A percentile compares a stretch with the other conserved stretches of the same genome.
phyloP scores from a whole-genome alignment of 2,888 invertebrate genomes.

The Toxonevra muliebris region DNA sequence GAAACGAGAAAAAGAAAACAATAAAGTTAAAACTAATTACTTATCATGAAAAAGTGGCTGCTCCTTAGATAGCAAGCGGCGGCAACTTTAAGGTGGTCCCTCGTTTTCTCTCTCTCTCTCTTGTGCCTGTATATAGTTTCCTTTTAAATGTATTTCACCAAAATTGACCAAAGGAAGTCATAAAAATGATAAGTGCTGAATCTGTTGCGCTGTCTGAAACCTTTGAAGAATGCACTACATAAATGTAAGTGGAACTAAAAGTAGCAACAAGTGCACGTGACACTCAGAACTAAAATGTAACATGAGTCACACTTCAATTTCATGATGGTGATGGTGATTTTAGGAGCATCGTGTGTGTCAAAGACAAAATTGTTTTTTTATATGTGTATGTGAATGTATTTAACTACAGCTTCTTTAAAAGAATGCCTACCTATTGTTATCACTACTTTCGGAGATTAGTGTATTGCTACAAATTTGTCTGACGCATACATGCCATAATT shows the following conservation, averaged over 20 bases:
- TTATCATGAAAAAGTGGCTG: too few relatives aligned
- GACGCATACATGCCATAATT: neutral
- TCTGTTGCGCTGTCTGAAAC: slow-evolving; percentile 2
- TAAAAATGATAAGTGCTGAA: slow-evolving; percentile 24
- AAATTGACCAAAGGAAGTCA: slow-evolving; percentile 16
- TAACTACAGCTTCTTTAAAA: neutral
- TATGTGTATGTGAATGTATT: neutral
- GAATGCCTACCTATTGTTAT: neutral
- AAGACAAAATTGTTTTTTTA: neutral
- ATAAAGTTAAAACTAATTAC: too few relatives aligned
- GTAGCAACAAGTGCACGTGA: neutral
- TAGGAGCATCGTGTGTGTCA: neutral
- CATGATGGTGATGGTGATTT: neutral
- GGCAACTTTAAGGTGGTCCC: slow-evolving; percentile 8
- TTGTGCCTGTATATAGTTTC: too few relatives aligned
- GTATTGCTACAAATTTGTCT: neutral
- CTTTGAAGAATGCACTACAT: neutral
- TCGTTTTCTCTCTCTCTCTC: too few relatives aligned
- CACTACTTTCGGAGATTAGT: neutral
- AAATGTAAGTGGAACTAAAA: neutral
- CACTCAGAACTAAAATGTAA: neutral
- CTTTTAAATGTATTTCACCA: too few relatives aligned
- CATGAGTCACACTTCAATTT: neutral
- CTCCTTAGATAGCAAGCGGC: neutral
- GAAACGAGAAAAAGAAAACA: too few relatives aligned